phyloP scores from a whole-genome alignment of 2,888 invertebrate species.

The Trachelus troglodyta region DNA sequence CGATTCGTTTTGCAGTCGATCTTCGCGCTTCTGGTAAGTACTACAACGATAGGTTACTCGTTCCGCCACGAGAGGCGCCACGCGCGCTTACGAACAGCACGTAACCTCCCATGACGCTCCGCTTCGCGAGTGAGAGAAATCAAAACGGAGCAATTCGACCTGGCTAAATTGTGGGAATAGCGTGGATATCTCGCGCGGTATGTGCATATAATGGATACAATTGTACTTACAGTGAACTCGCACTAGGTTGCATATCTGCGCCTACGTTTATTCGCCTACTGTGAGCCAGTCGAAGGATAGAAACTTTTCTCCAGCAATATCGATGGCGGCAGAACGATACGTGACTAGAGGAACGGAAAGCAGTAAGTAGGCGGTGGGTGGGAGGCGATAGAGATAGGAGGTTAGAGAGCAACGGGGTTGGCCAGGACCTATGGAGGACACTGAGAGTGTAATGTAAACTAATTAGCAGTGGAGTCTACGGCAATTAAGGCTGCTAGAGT shows the following conservation, averaged over 20 bases:
- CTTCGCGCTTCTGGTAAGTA: background rate
- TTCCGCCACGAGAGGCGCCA: background rate
- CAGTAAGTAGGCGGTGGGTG: background rate
- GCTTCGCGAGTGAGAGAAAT: background rate
- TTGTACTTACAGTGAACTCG: background rate
- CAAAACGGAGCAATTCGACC: background rate
- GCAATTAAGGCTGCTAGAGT: constrained; percentile 63
- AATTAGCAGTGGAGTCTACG: constrained; percentile 62
- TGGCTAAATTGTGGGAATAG: background rate
- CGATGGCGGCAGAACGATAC: background rate
- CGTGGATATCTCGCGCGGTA: background rate
- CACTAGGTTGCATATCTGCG: background rate
- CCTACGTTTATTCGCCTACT: background rate
- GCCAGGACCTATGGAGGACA: constrained; percentile 42
- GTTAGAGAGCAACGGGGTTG: constrained; percentile 7
- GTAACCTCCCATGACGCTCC: background rate
- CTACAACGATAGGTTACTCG: background rate
- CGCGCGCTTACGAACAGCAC: background rate
- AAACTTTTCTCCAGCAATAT: background rate
- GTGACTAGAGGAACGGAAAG: background rate
- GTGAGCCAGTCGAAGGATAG: background rate
- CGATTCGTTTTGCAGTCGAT: background rate
- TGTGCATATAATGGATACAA: background rate
- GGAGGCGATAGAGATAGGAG: constrained; percentile 15
- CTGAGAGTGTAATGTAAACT: constrained; percentile 65